Evolutionary conservation across 2,888 invertebrate species (phyloP), one percentile per base, ranked within the genome.

Genomic region (Linnaemya vulpina): DNA sequence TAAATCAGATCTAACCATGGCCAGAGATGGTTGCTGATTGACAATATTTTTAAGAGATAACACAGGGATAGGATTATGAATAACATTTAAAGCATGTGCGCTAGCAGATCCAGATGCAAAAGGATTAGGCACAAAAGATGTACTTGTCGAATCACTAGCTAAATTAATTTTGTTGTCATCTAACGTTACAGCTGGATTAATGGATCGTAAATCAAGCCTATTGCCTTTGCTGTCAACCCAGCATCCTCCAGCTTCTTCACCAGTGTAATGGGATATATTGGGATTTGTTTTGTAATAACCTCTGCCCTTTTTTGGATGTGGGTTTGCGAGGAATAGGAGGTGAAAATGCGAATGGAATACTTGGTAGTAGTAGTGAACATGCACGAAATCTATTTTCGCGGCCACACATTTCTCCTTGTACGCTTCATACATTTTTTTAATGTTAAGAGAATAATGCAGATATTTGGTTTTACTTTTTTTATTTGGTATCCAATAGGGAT

Each of bases 401-500:
- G 70, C 73, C n/a, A 63, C 55, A 65, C 86, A 83, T 63, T 79
- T 81, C 53, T 84, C 73, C 63, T 88, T 87, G 74, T 88, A 88
- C 9, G 86, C 85, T 9, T 80, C 65, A 58, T 85, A 86, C 87
- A 88, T 87, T 68, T 86, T 80, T 53, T 84, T 86, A 25, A 88
- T 87, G 38, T 71, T 87, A 30, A 88, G 40, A 10, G 86, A 85
- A 71, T 87, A 84, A 68, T 88, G 87, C 13, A 88, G 49, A 67
- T 79, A 87, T 43, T 87, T 84, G 11, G 86, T 87, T 76, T 88
- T 88, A 20, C 77, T 76, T n/a, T 71, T 85, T 67, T 87, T 88
- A 20, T 86, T 83, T 25, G 88, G 87, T 65, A 87, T 84, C 88
- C 88, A 88, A 25, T 79, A 85, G 22, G 88, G 87, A 67, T 86